Evolutionary conservation across 1,140 invertebrate species (phyloP).

Genomic region (Drosophila triauraria): DNA sequence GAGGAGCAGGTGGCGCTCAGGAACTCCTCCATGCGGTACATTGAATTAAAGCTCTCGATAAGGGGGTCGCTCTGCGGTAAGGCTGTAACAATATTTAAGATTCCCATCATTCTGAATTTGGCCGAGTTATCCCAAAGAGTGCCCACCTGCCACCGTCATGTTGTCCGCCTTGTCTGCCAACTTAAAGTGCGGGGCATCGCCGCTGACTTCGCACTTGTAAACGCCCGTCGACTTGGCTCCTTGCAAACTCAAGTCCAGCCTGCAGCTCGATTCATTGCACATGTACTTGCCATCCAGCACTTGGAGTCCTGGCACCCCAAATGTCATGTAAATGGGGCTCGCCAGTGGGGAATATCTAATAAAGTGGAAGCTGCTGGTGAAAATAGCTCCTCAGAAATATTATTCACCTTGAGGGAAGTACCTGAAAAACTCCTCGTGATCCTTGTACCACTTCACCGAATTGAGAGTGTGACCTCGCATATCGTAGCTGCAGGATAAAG

Average conservation of each 20-base stretch:
- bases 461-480: slow-evolving; percentile 89
- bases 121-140: too few species aligned
- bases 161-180: slow-evolving; percentile 87
- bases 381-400: neutral
- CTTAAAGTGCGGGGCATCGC: slow-evolving; percentile 88
- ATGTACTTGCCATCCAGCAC: slow-evolving; percentile 91
- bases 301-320: slow-evolving; percentile 87
- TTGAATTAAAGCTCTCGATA: slow-evolving; percentile 86
- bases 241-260: slow-evolving; percentile 86
- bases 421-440: slow-evolving; percentile 90
- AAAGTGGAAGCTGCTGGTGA: neutral
- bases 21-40: slow-evolving; percentile 87
- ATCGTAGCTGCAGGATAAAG: slow-evolving; percentile 87
- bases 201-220: slow-evolving; percentile 88
- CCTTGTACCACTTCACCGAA: slow-evolving; percentile 93
- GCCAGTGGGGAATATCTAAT: slow-evolving; percentile 79
- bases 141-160: slow-evolving; percentile 88
- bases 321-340: slow-evolving; percentile 79
- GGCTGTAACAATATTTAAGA: slow-evolving; percentile 77
- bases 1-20: slow-evolving; percentile 87
- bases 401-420: slow-evolving; percentile 19
- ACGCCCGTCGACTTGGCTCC: slow-evolving; percentile 86
- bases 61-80: slow-evolving; percentile 87
- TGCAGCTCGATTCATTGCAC: slow-evolving; percentile 86
- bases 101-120: neutral